Evolutionary conservation across 2,113 vertebrate species (phyloP), one percentile per base, ranked within the genome.

Genomic region (Uria aalge): DNA sequence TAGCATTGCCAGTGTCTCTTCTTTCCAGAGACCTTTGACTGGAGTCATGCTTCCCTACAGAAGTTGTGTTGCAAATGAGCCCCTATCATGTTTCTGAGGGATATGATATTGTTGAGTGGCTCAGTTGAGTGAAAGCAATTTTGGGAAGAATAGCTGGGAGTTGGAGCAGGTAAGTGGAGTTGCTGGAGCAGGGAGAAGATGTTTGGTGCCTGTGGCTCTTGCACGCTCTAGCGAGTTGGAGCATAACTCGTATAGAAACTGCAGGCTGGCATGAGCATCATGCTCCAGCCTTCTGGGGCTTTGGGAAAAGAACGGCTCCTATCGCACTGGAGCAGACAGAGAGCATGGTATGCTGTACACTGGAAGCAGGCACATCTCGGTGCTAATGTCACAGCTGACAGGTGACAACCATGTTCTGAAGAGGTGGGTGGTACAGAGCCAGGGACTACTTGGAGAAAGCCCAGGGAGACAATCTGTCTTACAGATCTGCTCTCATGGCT

Each of bases 191-290:
- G 40, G 40, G 53, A 89, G 34, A 17, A 86, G 59, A 6, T 67
- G n/a, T 73, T 83, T 72, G 67, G 72, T 3, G 4, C 17, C n/a
- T 59, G 56, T 77, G 67, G 53, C 48, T 82, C 53, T 40, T 14
- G 13, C 22, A 5, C 0, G 24, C 57, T 62, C 27, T 29, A 14
- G 15, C 0, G 12, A 60, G 36, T 22, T 66, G 75, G 52, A 59
- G 52, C 60, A 47, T 15, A 64, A 15, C 23, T 17, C 0, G 0
- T 2, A 1, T 4, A 62, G 84, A 59, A 80, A 15, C 20, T 1
- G 4, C 47, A 56, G 75, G 27, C 80, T 89, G 76, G 27, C 7
- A 6, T 0, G 30, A 74, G 26, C 15, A 10, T 17, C 0, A 0
- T 47, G 27, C 67, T 94, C 29, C 75, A 64, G 57, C 40, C 23